Evolutionary conservation across 2,888 invertebrate species (phyloP).

Genomic region (Pristionchus arcanus): DNA sequence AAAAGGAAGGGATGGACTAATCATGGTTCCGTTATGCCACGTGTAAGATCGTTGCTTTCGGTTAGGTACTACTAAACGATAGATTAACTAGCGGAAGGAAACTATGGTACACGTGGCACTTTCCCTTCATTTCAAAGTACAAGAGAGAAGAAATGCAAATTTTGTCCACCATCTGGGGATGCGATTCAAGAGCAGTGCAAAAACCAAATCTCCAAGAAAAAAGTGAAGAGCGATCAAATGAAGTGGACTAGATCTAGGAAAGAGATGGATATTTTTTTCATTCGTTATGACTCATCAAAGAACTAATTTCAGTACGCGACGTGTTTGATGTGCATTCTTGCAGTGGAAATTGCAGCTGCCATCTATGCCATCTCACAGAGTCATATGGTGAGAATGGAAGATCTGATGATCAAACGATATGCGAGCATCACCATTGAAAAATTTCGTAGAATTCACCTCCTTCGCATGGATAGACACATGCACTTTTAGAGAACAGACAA

Average conservation of each 20-base stretch:
- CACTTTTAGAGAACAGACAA: not conserved
- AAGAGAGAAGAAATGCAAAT: not conserved
- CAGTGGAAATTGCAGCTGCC: constrained; percentile 77
- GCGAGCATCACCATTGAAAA: not conserved
- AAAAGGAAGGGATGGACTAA: no score
- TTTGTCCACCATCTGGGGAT: not conserved
- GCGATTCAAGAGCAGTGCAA: not conserved
- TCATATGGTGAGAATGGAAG: constrained; percentile 69
- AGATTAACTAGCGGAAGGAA: no score
- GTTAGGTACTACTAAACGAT: no score
- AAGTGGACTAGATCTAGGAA: not conserved
- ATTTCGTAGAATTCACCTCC: not conserved
- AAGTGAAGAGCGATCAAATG: not conserved
- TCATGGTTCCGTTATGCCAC: not conserved
- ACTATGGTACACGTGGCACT: no score
- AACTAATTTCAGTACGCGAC: constrained; percentile 73
- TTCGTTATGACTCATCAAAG: not conserved
- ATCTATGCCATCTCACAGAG: constrained; percentile 78
- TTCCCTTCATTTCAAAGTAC: no score
- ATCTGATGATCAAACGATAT: not conserved
- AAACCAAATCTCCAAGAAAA: not conserved
- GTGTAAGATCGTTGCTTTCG: not conserved
- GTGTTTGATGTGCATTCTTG: constrained; percentile 78
- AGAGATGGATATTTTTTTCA: no score
- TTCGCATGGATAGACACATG: not conserved